Percentiles rank a stretch among this genome's conserved stretches.
phyloP scores from a whole-genome alignment of 2,888 invertebrate species.

The Chalcosyrphus nemorum region DNA sequence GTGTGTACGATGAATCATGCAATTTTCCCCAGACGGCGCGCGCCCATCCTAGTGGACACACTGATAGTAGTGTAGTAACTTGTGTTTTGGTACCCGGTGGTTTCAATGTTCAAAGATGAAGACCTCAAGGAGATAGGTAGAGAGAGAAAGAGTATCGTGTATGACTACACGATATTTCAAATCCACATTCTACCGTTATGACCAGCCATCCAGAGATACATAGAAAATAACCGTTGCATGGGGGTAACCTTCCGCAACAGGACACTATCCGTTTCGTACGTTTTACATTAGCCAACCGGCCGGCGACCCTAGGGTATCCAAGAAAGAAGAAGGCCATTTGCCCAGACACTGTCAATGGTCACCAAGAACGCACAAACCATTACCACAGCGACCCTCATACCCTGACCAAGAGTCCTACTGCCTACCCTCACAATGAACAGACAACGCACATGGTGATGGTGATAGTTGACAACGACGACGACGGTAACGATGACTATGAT shows the following conservation, averaged over 20 bases:
- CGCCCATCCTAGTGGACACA: neutral
- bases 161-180: slow-evolving; percentile 60
- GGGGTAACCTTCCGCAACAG: slow-evolving; percentile 24
- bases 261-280: slow-evolving; percentile 33
- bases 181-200: slow-evolving; percentile 55
- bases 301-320: slow-evolving; percentile 12
- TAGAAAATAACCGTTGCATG: slow-evolving; percentile 41
- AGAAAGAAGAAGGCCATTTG: slow-evolving; percentile 37
- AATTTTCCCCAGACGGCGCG: slow-evolving; percentile 55
- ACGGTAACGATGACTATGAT: slow-evolving; percentile 38
- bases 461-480: slow-evolving; percentile 32
- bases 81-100: slow-evolving; percentile 36
- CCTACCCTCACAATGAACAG: neutral
- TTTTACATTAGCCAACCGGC: slow-evolving; percentile 40
- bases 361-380: slow-evolving; percentile 56
- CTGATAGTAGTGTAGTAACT: slow-evolving; percentile 31
- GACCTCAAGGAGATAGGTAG: neutral
- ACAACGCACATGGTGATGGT: slow-evolving; percentile 31
- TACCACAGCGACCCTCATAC: slow-evolving; percentile 33
- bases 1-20: slow-evolving; percentile 44
- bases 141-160: slow-evolving; percentile 20
- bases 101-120: slow-evolving; percentile 49
- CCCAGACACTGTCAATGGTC: slow-evolving; percentile 40
- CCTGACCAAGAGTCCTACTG: neutral
- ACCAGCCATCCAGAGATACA: slow-evolving; percentile 46